Conservation (phyloP, 2,797 vertebrate species). For the Vespertilio murinus region DNA sequence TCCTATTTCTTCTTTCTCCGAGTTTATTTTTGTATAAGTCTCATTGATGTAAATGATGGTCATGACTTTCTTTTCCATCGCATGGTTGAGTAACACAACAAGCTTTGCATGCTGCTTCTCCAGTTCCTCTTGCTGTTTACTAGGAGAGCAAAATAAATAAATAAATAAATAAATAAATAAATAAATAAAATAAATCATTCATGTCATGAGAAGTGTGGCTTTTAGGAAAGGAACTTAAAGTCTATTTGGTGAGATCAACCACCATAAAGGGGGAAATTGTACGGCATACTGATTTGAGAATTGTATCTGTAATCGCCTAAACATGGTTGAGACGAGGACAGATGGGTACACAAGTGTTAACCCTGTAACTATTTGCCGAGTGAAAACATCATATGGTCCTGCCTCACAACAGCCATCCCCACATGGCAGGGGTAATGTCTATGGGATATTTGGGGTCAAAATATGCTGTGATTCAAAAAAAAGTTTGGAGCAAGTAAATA, state of each 20-base stretch:
- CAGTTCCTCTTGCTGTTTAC: constrained; percentile 73
- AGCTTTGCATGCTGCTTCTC: constrained; percentile 61
- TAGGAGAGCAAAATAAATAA: too few relatives aligned
- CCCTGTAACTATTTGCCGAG: background rate
- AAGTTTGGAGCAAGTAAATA: background rate
- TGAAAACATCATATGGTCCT: background rate
- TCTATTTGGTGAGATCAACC: background rate
- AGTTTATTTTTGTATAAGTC: constrained; percentile 73
- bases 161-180: too few relatives aligned
- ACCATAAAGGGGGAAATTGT: background rate
- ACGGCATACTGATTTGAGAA: background rate
- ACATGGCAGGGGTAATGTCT: background rate
- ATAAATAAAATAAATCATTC: background rate
- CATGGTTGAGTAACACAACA: constrained; percentile 82
- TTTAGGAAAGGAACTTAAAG: background rate
- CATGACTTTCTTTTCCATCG: constrained; percentile 80
- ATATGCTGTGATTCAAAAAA: background rate
- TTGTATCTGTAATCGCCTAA: background rate
- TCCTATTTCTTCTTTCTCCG: constrained; percentile 70
- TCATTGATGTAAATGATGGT: constrained; percentile 80
- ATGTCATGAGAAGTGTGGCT: background rate
- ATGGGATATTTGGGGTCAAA: background rate
- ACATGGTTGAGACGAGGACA: background rate
- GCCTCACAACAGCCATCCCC: background rate
- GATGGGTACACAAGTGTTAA: background rate